phyloP scores from a whole-genome alignment of 2,888 invertebrate genomes.

The Lumbricus terrestris region DNA sequence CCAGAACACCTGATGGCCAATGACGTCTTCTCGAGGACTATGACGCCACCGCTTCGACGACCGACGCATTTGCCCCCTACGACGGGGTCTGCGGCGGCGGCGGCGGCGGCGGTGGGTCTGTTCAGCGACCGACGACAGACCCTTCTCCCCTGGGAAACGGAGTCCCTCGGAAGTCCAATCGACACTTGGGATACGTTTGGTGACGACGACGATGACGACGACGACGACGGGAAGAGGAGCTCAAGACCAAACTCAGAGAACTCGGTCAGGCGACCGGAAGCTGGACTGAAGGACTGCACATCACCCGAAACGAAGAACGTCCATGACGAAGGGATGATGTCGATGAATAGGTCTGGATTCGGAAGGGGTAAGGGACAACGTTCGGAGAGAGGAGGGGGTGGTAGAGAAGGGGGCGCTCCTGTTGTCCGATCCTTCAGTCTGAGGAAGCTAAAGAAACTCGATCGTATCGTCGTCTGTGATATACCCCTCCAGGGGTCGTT shows the following conservation, averaged over 20 bases:
- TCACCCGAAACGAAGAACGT: no score
- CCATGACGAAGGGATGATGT: background rate
- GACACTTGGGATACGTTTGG: background rate
- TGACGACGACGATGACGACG: background rate
- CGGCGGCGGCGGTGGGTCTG: no score
- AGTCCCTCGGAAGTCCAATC: background rate
- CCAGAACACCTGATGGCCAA: background rate
- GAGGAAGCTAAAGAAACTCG: background rate
- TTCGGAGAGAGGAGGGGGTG: background rate
- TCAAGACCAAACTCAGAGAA: slow-evolving; percentile 5
- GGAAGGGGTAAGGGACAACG: background rate
- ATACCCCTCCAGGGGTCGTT: background rate
- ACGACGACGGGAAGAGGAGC: background rate
- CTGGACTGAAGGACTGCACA: background rate
- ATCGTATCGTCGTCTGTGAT: background rate
- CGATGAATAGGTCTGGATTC: background rate
- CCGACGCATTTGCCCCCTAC: no score
- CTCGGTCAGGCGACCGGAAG: background rate
- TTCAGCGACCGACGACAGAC: no score
- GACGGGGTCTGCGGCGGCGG: no score
- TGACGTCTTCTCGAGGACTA: background rate
- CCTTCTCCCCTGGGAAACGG: background rate
- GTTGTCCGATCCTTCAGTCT: background rate
- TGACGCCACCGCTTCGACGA: background rate
- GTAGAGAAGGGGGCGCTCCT: background rate